Evolutionary conservation across 2,888 invertebrate species (phyloP).

Genomic region (Kryphioiulus occultus): DNA sequence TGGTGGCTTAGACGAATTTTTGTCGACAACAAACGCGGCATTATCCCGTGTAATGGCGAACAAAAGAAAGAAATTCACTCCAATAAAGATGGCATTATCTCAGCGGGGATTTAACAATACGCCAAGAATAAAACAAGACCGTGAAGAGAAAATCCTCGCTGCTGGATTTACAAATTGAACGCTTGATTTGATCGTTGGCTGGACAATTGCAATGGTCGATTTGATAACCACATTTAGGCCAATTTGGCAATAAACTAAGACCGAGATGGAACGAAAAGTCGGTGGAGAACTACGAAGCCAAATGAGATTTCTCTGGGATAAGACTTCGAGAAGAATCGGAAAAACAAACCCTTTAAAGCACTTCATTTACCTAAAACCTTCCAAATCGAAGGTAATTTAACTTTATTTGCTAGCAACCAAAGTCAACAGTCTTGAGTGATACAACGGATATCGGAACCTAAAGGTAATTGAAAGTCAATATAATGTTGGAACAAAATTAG

Average conservation of each 20-base stretch:
- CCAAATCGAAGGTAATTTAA: not conserved
- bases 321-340: not conserved
- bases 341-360: not conserved
- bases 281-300: not conserved
- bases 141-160: constrained; percentile 29
- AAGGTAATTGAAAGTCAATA: too few species aligned
- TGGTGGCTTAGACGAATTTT: constrained; percentile 4
- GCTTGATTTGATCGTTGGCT: constrained; percentile 32
- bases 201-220: constrained; percentile 39
- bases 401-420: not conserved
- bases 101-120: constrained; percentile 32
- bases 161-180: constrained; percentile 39
- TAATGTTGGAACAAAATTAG: too few species aligned
- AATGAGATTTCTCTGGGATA: not conserved
- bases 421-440: too few species aligned
- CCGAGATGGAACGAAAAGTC: not conserved
- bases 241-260: constrained; percentile 36
- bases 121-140: constrained; percentile 32
- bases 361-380: not conserved
- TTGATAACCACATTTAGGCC: constrained; percentile 39
- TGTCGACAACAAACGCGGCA: constrained; percentile 24
- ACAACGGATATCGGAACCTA: too few species aligned
- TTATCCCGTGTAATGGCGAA: constrained; percentile 21
- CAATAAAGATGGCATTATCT: constrained; percentile 40
- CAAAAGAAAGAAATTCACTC: constrained; percentile 33